Base-by-base conservation (phyloP, 2,797 vertebrate genomes). In the Acanthurus tractus region DNA sequence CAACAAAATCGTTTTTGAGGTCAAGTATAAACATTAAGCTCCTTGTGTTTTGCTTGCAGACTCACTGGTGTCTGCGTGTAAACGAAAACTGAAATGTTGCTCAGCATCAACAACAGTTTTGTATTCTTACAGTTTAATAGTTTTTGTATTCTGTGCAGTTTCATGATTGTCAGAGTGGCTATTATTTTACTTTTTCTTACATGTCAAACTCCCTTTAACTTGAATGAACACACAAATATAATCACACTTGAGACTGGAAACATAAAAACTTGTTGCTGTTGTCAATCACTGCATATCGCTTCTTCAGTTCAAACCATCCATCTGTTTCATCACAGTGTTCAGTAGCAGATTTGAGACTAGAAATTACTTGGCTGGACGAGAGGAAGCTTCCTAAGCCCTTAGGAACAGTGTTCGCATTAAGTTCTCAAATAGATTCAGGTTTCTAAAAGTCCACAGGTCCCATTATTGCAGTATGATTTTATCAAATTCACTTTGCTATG, bases 251-350 rank as follows among this genome's bases (percentile, higher is more conserved):
- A 29, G 25, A 29, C 25, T 29, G 3, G 25, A 29, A 29, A 29
- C 25, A 29, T 29, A 29, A 29, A 29, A 29, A 29, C 25, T 29
- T 29, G 25, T 29, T 29, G 57, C 62, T 68, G 67, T 29, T 82
- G 70, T 74, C 64, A 73, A 34, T 74, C 46, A 49, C 36, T 34
- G 20, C 2, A 0, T 14, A 34, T 70, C 45, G 23, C n/a, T 64
- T 68, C 34, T 45, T 68, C 9, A 25, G 68, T 64, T 83, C 63
- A 68, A 78, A 78, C 71, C 66, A 74, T 34, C 69, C 63, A 59
- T 61, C 48, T n/a, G 69, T 80, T 76, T 82, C 65, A 58, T 91
- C 86, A 90, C 87, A 90, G 89, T 91, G 90, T 75, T 86, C 42
- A 76, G 54, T 29, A 53, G 40, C 46, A 76, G 61, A 20, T 50